Evolutionary conservation across 2,113 vertebrate genomes (phyloP).

Genomic region (Oceanites oceanicus): DNA sequence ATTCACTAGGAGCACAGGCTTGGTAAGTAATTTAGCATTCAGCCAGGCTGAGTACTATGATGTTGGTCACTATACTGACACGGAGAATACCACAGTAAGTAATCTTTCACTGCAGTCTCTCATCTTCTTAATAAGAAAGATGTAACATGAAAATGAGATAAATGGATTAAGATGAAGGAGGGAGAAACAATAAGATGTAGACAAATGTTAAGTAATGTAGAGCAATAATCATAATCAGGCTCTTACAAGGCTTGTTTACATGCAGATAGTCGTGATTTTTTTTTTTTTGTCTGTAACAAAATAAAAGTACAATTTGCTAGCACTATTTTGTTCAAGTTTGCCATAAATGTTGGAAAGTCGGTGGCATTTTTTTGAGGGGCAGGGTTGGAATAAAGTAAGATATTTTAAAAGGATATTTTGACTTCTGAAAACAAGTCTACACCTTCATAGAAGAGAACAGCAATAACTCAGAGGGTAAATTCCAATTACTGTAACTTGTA

Average conservation of each 20-base stretch:
- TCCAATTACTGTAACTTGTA: not conserved
- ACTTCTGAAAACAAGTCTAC: not conserved
- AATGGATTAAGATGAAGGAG: not conserved
- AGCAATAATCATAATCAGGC: not conserved
- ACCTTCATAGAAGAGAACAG: not conserved
- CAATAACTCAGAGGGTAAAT: not conserved
- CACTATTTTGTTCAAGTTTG: not conserved
- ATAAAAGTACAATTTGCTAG: not conserved
- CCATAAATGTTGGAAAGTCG: not conserved
- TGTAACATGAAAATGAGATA: not conserved
- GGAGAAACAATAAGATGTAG: not conserved
- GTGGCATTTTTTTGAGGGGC: accelerated
- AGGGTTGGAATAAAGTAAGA: not conserved
- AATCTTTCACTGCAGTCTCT: not conserved
- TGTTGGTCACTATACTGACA: not conserved
- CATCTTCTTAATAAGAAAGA: not conserved
- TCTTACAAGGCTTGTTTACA: not conserved
- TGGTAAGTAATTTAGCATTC: not conserved
- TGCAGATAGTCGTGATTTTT: not conserved
- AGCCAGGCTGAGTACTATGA: not conserved
- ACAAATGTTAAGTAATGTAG: not conserved
- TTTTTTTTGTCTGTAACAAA: not conserved
- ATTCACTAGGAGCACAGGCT: not conserved
- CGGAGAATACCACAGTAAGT: not conserved
- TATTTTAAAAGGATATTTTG: not conserved